These are phyloP conservation scores for Protodeltote pygarga DNA, from an alignment of 2,888 invertebrate genomes.

Conservation along the genomic window DNA sequence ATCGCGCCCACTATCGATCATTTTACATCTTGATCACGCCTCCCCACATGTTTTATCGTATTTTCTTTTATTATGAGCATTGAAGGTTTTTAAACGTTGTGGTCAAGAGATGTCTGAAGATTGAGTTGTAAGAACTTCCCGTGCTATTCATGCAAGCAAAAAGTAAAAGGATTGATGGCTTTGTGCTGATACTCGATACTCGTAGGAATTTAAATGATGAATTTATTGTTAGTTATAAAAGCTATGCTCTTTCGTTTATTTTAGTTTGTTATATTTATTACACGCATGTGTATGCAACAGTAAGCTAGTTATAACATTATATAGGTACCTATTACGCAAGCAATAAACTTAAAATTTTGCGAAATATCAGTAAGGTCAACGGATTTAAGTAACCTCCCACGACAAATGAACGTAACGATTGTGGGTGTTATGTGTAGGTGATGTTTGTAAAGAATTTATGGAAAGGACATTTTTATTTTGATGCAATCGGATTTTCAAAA, in stretches of 20 bases:
- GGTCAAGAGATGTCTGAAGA: constrained; percentile 45
- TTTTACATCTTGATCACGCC: constrained; percentile 50
- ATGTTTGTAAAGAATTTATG: constrained; percentile 13
- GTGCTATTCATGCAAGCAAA: constrained; percentile 37
- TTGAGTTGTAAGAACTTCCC: constrained; percentile 46
- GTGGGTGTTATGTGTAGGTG: constrained; percentile 53
- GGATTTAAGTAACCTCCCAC: constrained; percentile 50
- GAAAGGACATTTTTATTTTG: constrained; percentile 8
- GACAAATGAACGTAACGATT: constrained; percentile 27
- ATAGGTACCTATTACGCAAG: constrained; percentile 13
- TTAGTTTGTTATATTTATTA: not conserved
- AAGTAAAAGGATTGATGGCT: constrained; percentile 34
- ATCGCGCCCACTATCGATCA: constrained; percentile 48
- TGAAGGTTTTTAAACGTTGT: constrained; percentile 39
- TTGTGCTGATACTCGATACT: no score
- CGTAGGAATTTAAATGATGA: constrained; percentile 21
- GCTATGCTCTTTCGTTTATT: constrained; percentile 13
- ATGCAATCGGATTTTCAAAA: not conserved
- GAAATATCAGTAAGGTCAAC: constrained; percentile 49
- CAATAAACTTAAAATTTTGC: constrained; percentile 24
- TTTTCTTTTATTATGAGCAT: constrained; percentile 42
- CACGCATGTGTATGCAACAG: not conserved
- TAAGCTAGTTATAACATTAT: not conserved
- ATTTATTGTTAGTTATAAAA: constrained; percentile 12
- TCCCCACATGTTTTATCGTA: constrained; percentile 40